Percentiles rank a stretch among this genome's conserved stretches.
Conservation (phyloP, 2,797 vertebrate genomes). For the Aldrovandia affinis region DNA sequence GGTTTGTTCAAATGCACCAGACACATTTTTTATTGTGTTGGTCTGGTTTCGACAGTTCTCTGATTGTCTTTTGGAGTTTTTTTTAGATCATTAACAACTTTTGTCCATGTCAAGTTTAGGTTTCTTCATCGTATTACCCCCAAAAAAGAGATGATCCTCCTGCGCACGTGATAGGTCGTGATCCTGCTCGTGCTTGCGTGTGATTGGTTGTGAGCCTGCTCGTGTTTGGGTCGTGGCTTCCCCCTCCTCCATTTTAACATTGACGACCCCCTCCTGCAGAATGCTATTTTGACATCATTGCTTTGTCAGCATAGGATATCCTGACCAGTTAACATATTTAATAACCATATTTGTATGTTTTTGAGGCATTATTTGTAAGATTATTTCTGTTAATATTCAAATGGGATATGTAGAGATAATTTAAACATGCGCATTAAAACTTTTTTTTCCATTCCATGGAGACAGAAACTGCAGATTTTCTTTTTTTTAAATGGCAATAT, state of each 20-base stretch:
- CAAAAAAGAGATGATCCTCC: too few species aligned
- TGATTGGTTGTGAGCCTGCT: too few species aligned
- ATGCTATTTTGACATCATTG: not conserved
- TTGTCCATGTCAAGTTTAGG: not conserved
- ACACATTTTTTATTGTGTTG: too few species aligned
- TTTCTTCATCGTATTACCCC: too few species aligned
- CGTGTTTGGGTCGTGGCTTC: too few species aligned
- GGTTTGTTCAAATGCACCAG: not conserved
- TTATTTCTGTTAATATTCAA: constrained; percentile 35
- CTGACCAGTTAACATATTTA: constrained; percentile 14
- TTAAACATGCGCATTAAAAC: not conserved
- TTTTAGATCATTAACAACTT: not conserved
- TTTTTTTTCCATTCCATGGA: constrained; percentile 15
- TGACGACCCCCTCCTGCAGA: not conserved
- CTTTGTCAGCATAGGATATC: not conserved
- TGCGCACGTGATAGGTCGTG: not conserved
- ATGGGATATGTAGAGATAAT: constrained; percentile 28
- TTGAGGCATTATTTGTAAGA: constrained; percentile 31
- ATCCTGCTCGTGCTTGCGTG: not conserved
- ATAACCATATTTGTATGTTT: constrained; percentile 22
- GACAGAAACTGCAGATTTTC: constrained; percentile 21
- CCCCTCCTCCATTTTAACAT: too few species aligned
- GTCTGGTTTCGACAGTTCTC: too few species aligned
- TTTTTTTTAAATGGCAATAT: constrained; percentile 30
- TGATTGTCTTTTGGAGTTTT: too few species aligned